Conservation (phyloP, 2,797 vertebrate genomes). For the Sarcophilus harrisii region DNA sequence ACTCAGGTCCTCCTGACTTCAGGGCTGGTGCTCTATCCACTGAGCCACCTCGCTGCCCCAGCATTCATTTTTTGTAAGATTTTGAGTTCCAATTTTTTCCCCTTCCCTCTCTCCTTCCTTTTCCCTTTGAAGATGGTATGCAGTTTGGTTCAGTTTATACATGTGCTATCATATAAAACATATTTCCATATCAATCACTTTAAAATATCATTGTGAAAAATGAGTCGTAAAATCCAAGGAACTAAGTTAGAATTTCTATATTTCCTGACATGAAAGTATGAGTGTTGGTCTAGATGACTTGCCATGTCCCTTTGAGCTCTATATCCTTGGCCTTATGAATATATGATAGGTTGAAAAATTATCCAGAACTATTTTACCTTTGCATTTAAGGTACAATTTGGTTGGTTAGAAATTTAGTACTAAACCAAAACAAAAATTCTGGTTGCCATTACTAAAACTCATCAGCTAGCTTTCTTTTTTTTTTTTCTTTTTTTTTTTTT, state of each 20-base stretch:
- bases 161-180: too few species aligned
- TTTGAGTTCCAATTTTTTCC: too few species aligned
- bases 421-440: constrained; percentile 33
- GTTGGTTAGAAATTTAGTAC: constrained; percentile 35
- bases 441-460: constrained; percentile 10
- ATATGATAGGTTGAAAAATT: background rate
- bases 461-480: background rate
- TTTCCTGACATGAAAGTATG: background rate
- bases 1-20: too few species aligned
- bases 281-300: background rate
- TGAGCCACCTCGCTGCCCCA: too few species aligned
- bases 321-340: background rate
- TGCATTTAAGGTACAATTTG: background rate
- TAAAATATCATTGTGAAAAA: background rate
- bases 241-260: background rate
- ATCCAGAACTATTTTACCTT: background rate
- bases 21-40: too few species aligned
- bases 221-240: background rate
- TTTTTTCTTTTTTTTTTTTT: background rate
- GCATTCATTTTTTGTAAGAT: too few species aligned
- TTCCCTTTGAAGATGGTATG: too few species aligned
- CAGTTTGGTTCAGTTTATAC: too few species aligned
- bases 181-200: too few species aligned
- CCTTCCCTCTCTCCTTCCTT: too few species aligned
- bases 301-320: background rate